These are phyloP conservation scores for Pristionchus fissidentatus DNA, from an alignment of 2,888 invertebrate species.

Conservation along the genomic window DNA sequence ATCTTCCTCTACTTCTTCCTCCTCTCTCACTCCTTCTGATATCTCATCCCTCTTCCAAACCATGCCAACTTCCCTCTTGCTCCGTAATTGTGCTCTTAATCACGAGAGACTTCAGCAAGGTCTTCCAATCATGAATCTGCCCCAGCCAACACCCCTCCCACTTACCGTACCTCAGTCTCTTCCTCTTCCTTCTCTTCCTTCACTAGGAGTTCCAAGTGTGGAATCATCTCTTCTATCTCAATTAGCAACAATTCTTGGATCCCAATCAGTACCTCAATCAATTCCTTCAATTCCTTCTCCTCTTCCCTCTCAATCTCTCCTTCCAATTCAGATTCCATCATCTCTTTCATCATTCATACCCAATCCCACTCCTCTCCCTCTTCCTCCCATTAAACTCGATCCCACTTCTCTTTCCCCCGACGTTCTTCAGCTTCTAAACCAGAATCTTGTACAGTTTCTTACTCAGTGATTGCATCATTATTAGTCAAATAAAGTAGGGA, in stretches of 20 bases:
- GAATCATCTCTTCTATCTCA: background rate
- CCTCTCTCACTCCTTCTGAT: constrained; percentile 10
- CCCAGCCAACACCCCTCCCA: background rate
- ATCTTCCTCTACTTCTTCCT: background rate
- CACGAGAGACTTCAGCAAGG: constrained; percentile 31
- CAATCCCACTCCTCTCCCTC: too few relatives aligned
- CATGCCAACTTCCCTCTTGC: constrained; percentile 18
- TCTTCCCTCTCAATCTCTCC: background rate
- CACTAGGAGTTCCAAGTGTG: background rate
- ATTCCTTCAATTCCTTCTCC: background rate
- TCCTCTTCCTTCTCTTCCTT: too few relatives aligned
- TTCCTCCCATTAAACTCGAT: constrained; percentile 14
- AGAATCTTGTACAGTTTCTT: constrained; percentile 2
- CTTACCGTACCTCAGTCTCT: constrained; percentile 5
- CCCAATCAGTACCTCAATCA: constrained; percentile 5
- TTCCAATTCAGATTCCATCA: background rate
- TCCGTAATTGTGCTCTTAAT: constrained; percentile 8
- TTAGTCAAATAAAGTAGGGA: background rate
- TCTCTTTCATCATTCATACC: background rate
- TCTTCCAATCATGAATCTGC: constrained; percentile 14
- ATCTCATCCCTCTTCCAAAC: background rate
- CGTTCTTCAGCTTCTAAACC: background rate
- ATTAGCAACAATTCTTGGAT: background rate
- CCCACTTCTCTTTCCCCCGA: background rate
- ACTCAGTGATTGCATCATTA: too few relatives aligned